Conservation (phyloP, 2,113 vertebrate species). For the Rhabdornis inornatus region DNA sequence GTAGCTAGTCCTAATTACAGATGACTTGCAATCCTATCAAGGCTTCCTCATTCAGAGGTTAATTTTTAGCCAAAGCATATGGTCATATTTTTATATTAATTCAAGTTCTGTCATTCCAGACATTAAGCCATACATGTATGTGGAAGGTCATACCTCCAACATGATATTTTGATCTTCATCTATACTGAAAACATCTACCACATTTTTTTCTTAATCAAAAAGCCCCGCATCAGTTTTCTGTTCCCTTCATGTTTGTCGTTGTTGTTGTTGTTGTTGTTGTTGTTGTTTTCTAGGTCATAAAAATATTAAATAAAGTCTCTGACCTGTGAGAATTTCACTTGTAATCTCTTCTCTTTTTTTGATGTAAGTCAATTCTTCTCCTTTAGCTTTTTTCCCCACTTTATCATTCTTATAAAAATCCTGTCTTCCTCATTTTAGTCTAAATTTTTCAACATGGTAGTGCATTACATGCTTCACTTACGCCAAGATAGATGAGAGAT, state of each 20-base stretch:
- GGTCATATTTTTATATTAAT: neutral
- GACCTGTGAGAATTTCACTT: neutral
- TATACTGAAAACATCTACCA: neutral
- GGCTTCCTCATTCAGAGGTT: neutral
- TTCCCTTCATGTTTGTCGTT: neutral
- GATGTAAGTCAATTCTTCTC: neutral
- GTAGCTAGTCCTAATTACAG: neutral
- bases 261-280: too few relatives aligned
- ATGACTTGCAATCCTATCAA: neutral
- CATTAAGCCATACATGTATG: neutral
- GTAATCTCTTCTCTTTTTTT: neutral
- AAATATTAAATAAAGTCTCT: neutral
- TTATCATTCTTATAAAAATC: neutral
- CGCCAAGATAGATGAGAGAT: neutral
- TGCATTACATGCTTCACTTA: neutral
- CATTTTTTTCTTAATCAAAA: neutral
- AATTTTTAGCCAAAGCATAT: neutral
- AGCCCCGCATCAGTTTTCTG: neutral
- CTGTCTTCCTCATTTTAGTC: neutral
- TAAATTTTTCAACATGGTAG: neutral
- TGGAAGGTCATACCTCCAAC: neutral
- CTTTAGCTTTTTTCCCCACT: neutral
- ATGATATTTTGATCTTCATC: neutral
- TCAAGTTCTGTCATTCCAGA: neutral
- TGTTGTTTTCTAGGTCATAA: neutral